A percentile compares a stretch with the other conserved stretches of the same genome.
Evolutionary conservation across 2,797 vertebrate species (phyloP).

Genomic region (Artibeus lituratus): DNA sequence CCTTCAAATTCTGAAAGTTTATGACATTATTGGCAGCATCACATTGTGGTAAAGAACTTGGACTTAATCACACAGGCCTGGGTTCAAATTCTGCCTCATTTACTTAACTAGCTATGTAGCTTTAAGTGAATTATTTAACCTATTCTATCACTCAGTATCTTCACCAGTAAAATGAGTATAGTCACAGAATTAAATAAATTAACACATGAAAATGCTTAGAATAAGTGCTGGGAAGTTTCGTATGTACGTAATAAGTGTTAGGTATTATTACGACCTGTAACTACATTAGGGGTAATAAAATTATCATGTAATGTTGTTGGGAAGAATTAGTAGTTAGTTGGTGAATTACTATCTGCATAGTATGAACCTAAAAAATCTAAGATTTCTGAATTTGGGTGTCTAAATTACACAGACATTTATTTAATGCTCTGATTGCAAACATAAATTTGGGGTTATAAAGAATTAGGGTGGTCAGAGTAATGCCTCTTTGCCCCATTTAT

Average conservation of each 20-base stretch:
- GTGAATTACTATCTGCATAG: background rate
- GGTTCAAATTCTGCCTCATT: slow-evolving; percentile 29
- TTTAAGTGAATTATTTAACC: slow-evolving; percentile 1
- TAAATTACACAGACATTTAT: background rate
- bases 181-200: background rate
- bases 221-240: background rate
- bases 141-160: background rate
- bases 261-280: background rate
- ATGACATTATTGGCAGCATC: background rate
- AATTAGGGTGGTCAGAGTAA: background rate
- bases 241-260: background rate
- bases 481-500: background rate
- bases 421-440: background rate
- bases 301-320: background rate
- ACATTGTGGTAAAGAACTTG: background rate
- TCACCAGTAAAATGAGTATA: slow-evolving; percentile 11
- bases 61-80: background rate
- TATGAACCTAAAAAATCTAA: background rate
- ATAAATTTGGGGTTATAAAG: background rate
- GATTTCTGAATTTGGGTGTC: background rate
- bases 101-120: background rate
- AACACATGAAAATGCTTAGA: background rate
- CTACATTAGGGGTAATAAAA: background rate
- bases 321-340: background rate
- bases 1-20: slow-evolving; percentile 14